Conservation (phyloP, 2,888 invertebrate species). For the Conistra vaccinii region DNA sequence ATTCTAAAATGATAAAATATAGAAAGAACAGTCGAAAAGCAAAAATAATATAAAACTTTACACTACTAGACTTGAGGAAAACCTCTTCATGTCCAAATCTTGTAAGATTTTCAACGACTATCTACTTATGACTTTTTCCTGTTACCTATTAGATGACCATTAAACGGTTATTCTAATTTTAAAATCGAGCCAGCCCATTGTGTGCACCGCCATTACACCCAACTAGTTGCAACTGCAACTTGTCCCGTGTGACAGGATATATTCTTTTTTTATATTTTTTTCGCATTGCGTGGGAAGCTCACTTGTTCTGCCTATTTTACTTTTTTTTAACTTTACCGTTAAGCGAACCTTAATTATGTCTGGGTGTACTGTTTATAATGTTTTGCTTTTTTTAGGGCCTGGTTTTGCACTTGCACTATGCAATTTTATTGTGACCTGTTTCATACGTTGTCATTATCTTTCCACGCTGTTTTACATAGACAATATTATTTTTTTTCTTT, state of each 20-base stretch:
- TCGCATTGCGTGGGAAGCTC: constrained; percentile 66
- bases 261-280: constrained; percentile 46
- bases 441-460: constrained; percentile 14
- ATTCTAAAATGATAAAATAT: neutral
- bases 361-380: constrained; percentile 29
- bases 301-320: constrained; percentile 51
- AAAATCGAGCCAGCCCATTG: constrained; percentile 23
- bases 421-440: constrained; percentile 36
- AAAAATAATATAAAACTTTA: too few relatives aligned
- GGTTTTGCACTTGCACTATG: neutral
- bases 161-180: constrained; percentile 16
- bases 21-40: neutral
- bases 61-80: neutral
- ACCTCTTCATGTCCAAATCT: neutral
- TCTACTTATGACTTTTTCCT: neutral
- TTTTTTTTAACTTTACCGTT: constrained; percentile 59
- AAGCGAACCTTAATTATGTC: constrained; percentile 55
- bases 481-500: neutral
- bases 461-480: neutral
- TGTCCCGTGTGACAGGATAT: constrained; percentile 67
- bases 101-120: neutral
- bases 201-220: constrained; percentile 31
- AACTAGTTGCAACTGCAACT: constrained; percentile 35
- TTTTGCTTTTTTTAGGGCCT: constrained; percentile 29
- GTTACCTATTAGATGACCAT: too few relatives aligned